Base-by-base conservation (phyloP, 2,113 vertebrate genomes). In the Natator depressus region DNA sequence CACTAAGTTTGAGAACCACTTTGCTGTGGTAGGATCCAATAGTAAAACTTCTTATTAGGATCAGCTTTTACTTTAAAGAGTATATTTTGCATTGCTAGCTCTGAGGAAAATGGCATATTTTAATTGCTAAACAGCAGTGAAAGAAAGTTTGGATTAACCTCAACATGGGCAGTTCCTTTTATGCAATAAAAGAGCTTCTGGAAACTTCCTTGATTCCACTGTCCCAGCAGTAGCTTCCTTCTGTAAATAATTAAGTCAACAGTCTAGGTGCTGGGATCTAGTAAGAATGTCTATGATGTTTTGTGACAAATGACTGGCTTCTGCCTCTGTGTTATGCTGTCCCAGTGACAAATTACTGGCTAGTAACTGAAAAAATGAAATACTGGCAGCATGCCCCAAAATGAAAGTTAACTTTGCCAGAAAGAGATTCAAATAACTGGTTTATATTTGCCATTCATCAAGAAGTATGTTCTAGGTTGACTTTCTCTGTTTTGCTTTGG, bases 301-400 rank as follows among this genome's bases (percentile, higher is more conserved):
- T 93, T 91, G 47, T 82, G 79, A 93, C 6, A 96, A 96, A 95
- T 96, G 95, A 89, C 83, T 94, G 87, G 79, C 81, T 94, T 92
- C 59, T 27, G 35, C 84, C 88, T 90, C 75, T 75, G 91, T 62
- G 72, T 86, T 95, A 59, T 93, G 46, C 38, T 78, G 96, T 96
- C 51, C 75, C 72, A 88, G 90, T 54, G 83, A 65, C 69, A 96
- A 97, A 96, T 96, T 96, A 85, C 46, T 91, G 79, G 85, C 87
- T 92, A 87, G 81, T 55, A 94, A 88, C 65, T 38, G 91, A 83
- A 65, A 92, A 94, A 89, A 29, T 13, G 57, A 91, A 91, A 88
- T 85, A 89, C 53, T 85, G 84, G 90, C 42, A 62, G 50, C 83
- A 93, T 93, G 53, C 72, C 87, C 91, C 20, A 1, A 94, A 86